A percentile compares a stretch with the other conserved stretches of the same genome.
Conservation (phyloP, 1,140 invertebrate species). For the Drosophila bipectinata region DNA sequence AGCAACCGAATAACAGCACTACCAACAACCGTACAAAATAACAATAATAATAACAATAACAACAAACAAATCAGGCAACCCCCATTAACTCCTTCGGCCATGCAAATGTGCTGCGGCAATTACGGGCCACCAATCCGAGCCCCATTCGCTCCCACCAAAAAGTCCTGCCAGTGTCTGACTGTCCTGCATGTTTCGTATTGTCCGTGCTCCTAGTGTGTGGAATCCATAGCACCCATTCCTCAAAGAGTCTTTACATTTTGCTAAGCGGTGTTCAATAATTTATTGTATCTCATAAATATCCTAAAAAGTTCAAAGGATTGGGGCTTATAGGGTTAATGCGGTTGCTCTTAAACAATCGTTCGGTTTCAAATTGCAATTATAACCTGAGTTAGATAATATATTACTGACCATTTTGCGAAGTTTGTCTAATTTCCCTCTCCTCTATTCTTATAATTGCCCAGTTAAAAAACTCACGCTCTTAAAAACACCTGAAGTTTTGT, state of each 20-base stretch:
- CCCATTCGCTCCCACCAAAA: conserved; percentile 31
- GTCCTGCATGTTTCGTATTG: conserved; percentile 55
- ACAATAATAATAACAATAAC: conserved; percentile 38
- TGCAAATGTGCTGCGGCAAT: conserved; percentile 79
- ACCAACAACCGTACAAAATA: conserved; percentile 18
- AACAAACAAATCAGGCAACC: conserved; percentile 76
- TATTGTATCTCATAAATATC: too few relatives aligned
- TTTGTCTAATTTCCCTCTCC: background rate
- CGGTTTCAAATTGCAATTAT: background rate
- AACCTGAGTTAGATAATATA: background rate
- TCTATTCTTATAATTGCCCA: background rate
- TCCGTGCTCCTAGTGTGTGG: conserved; percentile 24
- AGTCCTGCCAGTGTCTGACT: conserved; percentile 61
- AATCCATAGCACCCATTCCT: background rate
- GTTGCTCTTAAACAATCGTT: background rate
- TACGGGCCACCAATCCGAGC: conserved; percentile 43
- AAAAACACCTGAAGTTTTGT: background rate
- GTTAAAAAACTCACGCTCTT: background rate
- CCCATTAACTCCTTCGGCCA: conserved; percentile 79
- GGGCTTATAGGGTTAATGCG: background rate
- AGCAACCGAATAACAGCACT: conserved; percentile 61
- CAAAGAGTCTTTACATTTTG: conserved; percentile 5
- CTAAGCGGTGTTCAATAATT: background rate
- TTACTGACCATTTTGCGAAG: background rate
- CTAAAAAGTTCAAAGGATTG: too few relatives aligned